These are phyloP conservation scores for Saccopteryx leptura DNA, from an alignment of 2,113 vertebrate species.

Conservation along the genomic window DNA sequence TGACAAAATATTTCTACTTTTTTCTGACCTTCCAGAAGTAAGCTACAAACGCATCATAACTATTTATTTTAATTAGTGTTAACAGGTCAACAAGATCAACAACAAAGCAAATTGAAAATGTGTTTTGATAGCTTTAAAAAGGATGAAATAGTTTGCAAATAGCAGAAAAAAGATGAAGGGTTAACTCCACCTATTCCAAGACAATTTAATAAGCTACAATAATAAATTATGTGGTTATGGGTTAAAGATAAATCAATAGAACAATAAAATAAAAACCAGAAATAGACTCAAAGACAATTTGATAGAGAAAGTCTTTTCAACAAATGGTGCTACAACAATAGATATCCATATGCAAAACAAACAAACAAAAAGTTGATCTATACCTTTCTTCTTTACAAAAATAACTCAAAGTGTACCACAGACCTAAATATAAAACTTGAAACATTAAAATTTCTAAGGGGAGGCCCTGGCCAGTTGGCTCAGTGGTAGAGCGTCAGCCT, in stretches of 20 bases:
- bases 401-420: background rate
- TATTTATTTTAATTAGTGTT: background rate
- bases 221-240: background rate
- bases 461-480: no score
- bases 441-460: background rate
- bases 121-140: background rate
- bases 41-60: background rate
- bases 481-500: no score
- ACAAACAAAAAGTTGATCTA: background rate
- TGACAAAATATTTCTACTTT: background rate
- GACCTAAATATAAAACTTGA: background rate
- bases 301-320: background rate
- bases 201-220: background rate
- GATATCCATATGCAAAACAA: background rate
- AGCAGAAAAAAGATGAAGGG: background rate
- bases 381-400: background rate
- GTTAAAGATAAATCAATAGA: constrained; percentile 18
- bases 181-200: background rate
- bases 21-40: background rate
- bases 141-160: background rate
- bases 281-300: background rate
- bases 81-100: background rate
- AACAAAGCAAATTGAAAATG: background rate
- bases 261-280: background rate
- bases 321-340: background rate